A percentile compares a stretch with the other conserved stretches of the same genome.
These are phyloP conservation scores for Alca torda DNA, from an alignment of 2,797 vertebrate species.

Conservation along the genomic window DNA sequence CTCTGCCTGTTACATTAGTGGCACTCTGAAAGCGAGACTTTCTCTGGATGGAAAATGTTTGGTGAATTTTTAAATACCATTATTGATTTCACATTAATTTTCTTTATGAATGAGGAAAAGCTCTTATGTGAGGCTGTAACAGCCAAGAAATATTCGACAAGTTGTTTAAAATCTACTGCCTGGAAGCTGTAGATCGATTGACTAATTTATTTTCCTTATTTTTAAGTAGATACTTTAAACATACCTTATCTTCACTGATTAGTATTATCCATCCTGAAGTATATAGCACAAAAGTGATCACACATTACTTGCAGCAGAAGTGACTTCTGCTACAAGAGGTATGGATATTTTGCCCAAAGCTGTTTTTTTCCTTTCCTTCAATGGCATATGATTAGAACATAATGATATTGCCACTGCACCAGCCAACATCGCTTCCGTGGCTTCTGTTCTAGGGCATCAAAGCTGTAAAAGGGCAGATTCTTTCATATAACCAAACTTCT, in stretches of 20 bases:
- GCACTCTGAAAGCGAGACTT: background rate
- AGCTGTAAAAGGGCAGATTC: background rate
- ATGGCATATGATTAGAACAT: background rate
- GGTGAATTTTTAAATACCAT: conserved; percentile 44
- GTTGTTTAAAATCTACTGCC: conserved; percentile 38
- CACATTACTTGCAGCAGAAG: background rate
- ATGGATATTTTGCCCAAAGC: background rate
- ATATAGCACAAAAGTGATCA: background rate
- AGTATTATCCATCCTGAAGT: background rate
- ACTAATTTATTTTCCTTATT: background rate
- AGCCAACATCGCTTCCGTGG: background rate
- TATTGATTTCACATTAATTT: conserved; percentile 56
- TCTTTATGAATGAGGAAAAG: conserved; percentile 28
- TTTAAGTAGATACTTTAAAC: background rate
- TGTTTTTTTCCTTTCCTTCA: background rate
- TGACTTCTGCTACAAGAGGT: background rate
- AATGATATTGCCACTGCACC: background rate
- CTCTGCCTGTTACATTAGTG: background rate
- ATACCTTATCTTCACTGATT: background rate
- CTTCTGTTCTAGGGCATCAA: conserved; percentile 18
- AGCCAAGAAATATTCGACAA: conserved; percentile 38
- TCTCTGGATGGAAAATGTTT: background rate
- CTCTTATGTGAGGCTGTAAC: background rate
- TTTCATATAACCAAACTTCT: conserved; percentile 2
- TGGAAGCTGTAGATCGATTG: background rate